Conservation (phyloP, 2,888 invertebrate species). For the Lasioglossum pauxillum region DNA sequence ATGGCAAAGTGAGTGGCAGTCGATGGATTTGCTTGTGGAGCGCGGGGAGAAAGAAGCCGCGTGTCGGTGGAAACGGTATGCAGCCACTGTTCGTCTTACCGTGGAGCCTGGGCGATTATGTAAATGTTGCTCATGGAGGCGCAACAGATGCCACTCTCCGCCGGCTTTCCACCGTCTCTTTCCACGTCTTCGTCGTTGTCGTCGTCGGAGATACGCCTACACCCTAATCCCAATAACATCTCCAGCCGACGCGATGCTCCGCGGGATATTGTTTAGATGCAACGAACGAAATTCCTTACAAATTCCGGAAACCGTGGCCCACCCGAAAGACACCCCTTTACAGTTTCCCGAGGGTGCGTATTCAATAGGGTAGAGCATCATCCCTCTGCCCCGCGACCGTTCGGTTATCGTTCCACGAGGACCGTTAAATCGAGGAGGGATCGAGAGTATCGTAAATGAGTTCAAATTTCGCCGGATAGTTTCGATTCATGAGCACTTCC, state of each 20-base stretch:
- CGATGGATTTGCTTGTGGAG: conserved; percentile 53
- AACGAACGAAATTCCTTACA: conserved; percentile 76
- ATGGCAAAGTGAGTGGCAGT: conserved; percentile 58
- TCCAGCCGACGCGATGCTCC: conserved; percentile 65
- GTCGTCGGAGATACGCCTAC: conserved; percentile 61
- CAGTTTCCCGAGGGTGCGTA: conserved; percentile 58
- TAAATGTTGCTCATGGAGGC: conserved; percentile 83
- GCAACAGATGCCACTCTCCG: conserved; percentile 82
- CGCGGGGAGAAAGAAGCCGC: conserved; percentile 39
- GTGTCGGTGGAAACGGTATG: conserved; percentile 56
- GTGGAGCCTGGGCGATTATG: conserved; percentile 80
- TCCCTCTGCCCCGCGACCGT: neutral
- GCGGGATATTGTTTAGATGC: conserved; percentile 77
- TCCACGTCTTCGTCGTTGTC: conserved; percentile 45
- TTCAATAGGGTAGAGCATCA: conserved; percentile 65
- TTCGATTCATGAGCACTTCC: neutral
- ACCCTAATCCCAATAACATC: conserved; percentile 79
- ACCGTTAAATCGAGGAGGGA: neutral
- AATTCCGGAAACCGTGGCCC: conserved; percentile 66
- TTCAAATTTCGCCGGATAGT: neutral
- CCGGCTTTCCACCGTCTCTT: conserved; percentile 62
- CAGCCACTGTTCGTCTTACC: conserved; percentile 63
- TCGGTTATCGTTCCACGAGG: conserved; percentile 26
- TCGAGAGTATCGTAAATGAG: conserved; percentile 12
- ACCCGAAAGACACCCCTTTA: neutral